Percentiles rank a stretch among this genome's conserved stretches.
Evolutionary conservation across 2,888 invertebrate species (phyloP).

Genomic region (Morinoia aosen): DNA sequence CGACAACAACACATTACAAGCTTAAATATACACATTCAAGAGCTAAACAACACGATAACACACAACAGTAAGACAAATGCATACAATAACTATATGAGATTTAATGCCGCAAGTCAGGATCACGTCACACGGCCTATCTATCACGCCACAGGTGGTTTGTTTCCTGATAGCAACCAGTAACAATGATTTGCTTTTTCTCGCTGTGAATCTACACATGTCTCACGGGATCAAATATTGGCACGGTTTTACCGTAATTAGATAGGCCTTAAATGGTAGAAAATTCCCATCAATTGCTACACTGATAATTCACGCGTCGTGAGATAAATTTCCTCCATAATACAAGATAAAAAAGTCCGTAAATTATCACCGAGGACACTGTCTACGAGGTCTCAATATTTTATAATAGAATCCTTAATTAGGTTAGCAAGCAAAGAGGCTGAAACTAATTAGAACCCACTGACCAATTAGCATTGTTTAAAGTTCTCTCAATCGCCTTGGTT

Average conservation of each 20-base stretch:
- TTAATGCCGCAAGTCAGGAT: slow-evolving; percentile 57
- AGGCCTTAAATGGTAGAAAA: background rate
- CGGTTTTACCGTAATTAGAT: background rate
- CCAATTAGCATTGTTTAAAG: too few relatives aligned
- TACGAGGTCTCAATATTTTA: too few relatives aligned
- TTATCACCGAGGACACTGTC: background rate
- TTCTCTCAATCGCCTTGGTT: too few relatives aligned
- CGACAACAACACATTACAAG: too few relatives aligned
- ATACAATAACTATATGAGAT: too few relatives aligned
- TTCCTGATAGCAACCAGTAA: background rate
- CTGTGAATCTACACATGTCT: background rate
- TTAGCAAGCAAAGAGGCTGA: too few relatives aligned
- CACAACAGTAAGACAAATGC: too few relatives aligned
- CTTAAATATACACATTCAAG: too few relatives aligned
- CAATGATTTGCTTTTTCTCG: background rate
- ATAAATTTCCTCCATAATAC: background rate
- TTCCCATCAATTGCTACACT: background rate
- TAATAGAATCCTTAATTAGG: too few relatives aligned
- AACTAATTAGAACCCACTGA: too few relatives aligned
- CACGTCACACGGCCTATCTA: slow-evolving; percentile 12
- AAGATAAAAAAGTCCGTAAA: background rate
- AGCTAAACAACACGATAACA: too few relatives aligned
- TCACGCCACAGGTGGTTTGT: background rate
- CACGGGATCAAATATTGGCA: background rate
- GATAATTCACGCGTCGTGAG: background rate